Base-by-base conservation (phyloP, 2,888 invertebrate genomes). In the Ethmia dodecea region DNA sequence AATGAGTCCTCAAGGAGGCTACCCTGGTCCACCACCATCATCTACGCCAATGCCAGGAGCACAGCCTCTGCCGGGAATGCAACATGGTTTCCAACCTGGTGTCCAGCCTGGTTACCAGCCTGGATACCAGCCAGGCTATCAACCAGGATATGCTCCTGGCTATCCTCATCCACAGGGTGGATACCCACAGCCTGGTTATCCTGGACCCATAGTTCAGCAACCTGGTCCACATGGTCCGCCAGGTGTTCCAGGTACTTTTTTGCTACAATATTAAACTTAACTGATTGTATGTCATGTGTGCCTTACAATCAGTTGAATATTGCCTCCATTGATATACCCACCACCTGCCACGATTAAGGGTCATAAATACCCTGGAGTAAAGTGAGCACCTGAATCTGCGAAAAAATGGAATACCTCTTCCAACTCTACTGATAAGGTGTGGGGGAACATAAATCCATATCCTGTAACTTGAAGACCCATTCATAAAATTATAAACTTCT, bases 61-160 rank as follows among this genome's bases (percentile, higher is more conserved):
- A 13, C 80, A 77, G 31, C 75, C 76, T 3, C 33, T 74, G 27
- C 76, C 79, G 10, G 81, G 78, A 24, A 71, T 77, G 70, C 81
- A 81, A 28, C 53, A 63, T n/a, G 79, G 79, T 0, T 74, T 68
- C 26, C 80, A 78, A 35, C 75, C 77, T 13, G 76, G 77, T 0
- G 68, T 64, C 29, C 78, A 55, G 61, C 46, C 50, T 15, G 56
- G 53, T 6, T 37, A 39, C 10, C 53, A 52, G 14, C 43, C 52
- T 13, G 52, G 49, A 0, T 42, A 35, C 12, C 48, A 52, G 35
- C 86, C 65, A 57, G 76, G 70, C 0, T 64, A 48, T 29, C 43
- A 55, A 14, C 59, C 59, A 53, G 71, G 64, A 0, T 74, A 43
- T 40, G 42, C 49, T 11, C 46, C 49, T 29, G 61, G 61, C 13